Conservation (phyloP, 2,113 vertebrate species). For the Hippocampus comes region DNA sequence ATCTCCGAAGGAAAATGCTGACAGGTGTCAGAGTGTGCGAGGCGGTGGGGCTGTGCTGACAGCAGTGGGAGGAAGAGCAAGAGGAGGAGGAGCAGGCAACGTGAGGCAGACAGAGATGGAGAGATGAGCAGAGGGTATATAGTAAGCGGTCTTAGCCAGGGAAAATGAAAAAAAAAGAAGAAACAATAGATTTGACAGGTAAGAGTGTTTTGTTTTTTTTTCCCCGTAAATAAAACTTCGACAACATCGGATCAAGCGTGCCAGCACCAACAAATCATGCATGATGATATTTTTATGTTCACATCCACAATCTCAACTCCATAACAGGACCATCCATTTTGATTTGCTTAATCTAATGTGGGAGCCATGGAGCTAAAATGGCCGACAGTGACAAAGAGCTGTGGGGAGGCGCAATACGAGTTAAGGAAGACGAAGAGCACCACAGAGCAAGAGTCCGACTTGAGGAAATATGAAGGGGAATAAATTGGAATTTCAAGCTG, state of each 20-base stretch:
- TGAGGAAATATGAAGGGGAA: constrained; percentile 27
- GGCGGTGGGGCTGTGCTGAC: constrained; percentile 61
- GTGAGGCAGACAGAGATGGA: constrained; percentile 58
- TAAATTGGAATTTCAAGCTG: constrained; percentile 46
- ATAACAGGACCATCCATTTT: constrained; percentile 64
- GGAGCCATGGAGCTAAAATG: constrained; percentile 62
- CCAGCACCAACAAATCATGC: constrained; percentile 37
- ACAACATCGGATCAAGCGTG: constrained; percentile 37
- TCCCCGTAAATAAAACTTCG: constrained; percentile 33
- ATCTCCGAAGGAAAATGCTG: constrained; percentile 74
- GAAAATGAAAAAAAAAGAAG: constrained; percentile 51
- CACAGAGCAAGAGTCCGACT: constrained; percentile 44
- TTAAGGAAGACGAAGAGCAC: constrained; percentile 52
- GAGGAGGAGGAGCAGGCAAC: constrained; percentile 36
- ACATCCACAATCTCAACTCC: constrained; percentile 54
- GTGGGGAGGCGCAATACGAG: constrained; percentile 36
- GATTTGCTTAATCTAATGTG: constrained; percentile 69
- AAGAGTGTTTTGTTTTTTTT: constrained; percentile 15
- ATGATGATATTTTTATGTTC: constrained; percentile 50
- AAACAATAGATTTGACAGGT: constrained; percentile 66
- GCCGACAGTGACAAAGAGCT: constrained; percentile 68
- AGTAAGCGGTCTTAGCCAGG: constrained; percentile 62
- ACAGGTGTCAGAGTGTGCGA: constrained; percentile 74
- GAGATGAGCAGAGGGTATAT: constrained; percentile 58
- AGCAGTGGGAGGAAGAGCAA: constrained; percentile 36